A percentile compares a stretch with the other conserved stretches of the same genome.
phyloP scores from a whole-genome alignment of 2,888 invertebrate genomes.

The Lasius platythorax region DNA sequence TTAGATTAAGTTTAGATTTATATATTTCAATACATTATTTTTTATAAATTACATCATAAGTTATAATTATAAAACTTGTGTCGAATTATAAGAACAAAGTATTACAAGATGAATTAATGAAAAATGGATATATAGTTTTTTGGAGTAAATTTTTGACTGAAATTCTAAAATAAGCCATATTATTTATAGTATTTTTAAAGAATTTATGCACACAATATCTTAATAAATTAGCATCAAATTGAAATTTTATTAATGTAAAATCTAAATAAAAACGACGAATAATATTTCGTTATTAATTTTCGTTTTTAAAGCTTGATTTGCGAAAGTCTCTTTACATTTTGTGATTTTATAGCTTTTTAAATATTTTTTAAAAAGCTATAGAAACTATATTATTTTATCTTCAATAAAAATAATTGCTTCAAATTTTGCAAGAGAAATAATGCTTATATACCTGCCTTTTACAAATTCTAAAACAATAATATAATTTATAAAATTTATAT shows the following conservation, averaged over 20 bases:
- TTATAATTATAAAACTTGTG: not conserved
- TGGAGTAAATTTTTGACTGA: not conserved
- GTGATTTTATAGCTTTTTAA: not conserved
- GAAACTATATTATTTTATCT: not conserved
- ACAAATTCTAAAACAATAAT: no score
- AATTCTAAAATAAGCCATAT: not conserved
- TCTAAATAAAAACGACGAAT: not conserved
- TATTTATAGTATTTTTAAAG: not conserved
- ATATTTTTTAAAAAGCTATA: not conserved
- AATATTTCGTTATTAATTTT: not conserved
- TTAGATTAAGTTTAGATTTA: no score
- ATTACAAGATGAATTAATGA: not conserved
- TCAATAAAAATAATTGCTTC: no score
- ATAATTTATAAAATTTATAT: no score
- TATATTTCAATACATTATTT: not conserved
- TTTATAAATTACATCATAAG: not conserved
- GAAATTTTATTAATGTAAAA: not conserved
- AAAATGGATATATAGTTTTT: no score
- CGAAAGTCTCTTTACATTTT: not conserved
- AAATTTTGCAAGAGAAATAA: no score
- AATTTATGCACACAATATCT: not conserved
- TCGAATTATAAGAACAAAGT: not conserved
- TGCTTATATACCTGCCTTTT: no score
- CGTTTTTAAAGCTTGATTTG: not conserved
- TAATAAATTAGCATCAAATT: not conserved